Evolutionary conservation across 2,797 vertebrate species (phyloP).

Genomic region (Lateolabrax maculatus): DNA sequence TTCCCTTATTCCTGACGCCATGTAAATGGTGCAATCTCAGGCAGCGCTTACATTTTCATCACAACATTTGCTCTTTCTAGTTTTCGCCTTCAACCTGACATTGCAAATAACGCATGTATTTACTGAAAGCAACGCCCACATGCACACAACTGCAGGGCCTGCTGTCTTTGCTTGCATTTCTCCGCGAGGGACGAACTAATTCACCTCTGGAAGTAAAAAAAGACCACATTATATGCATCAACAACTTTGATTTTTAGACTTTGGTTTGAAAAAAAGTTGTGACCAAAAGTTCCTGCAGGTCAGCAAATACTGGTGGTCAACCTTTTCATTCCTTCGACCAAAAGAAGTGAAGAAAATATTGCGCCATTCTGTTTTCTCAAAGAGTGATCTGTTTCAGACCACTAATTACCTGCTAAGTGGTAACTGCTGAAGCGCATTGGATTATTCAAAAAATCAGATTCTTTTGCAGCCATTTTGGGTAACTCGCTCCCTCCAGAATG

Average conservation of each 20-base stretch:
- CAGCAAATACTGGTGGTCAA: slow-evolving; percentile 65
- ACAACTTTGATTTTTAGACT: slow-evolving; percentile 58
- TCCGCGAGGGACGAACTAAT: neutral
- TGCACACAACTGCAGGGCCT: neutral
- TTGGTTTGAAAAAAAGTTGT: slow-evolving; percentile 43
- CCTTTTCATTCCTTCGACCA: slow-evolving; percentile 46
- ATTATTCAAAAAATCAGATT: slow-evolving; percentile 36
- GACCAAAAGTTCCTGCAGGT: slow-evolving; percentile 34
- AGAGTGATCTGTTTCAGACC: slow-evolving; percentile 37
- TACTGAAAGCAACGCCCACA: neutral
- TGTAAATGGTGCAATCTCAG: neutral
- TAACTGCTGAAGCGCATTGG: slow-evolving; percentile 39
- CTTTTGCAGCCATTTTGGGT: slow-evolving; percentile 20
- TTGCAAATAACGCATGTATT: neutral
- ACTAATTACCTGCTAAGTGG: slow-evolving; percentile 40
- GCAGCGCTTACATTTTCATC: neutral
- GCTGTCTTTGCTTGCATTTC: slow-evolving; percentile 13
- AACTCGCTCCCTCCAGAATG: slow-evolving; percentile 1
- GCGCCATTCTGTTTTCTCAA: slow-evolving; percentile 36
- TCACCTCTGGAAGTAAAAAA: neutral
- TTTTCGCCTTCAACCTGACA: neutral
- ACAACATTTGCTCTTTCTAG: neutral
- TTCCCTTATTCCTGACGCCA: neutral
- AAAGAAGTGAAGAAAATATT: slow-evolving; percentile 28
- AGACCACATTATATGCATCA: slow-evolving; percentile 39